These are phyloP conservation scores for Xestia c-nigrum DNA, from an alignment of 2,888 invertebrate genomes.

Conservation along the genomic window DNA sequence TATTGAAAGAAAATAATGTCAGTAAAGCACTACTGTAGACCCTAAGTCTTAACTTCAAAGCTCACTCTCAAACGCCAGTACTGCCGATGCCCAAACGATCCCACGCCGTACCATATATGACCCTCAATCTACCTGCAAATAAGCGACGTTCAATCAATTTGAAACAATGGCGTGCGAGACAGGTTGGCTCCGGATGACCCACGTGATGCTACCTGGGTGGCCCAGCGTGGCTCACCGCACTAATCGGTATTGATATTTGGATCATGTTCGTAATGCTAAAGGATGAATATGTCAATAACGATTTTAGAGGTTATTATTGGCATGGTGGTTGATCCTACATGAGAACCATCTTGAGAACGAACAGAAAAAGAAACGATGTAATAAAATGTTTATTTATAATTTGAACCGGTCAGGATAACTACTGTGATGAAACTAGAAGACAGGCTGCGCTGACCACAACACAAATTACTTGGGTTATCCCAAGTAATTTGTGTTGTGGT, in stretches of 20 bases:
- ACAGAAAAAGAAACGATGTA: neutral
- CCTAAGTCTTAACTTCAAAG: neutral
- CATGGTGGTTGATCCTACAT: neutral
- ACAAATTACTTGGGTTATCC: neutral
- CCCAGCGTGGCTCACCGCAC: conserved; percentile 59
- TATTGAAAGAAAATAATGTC: neutral
- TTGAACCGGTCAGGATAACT: neutral
- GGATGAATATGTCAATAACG: conserved; percentile 64
- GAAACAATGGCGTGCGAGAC: conserved; percentile 64
- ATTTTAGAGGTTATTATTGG: conserved; percentile 34
- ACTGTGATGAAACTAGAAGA: neutral
- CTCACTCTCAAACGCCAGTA: neutral
- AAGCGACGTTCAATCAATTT: conserved; percentile 57
- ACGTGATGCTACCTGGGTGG: conserved; percentile 79
- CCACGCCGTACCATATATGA: conserved; percentile 20
- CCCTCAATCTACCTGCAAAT: conserved; percentile 59
- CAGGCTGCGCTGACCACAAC: neutral
- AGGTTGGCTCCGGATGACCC: conserved; percentile 59
- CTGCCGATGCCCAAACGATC: neutral
- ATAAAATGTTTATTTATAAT: neutral
- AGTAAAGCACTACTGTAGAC: neutral
- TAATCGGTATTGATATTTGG: conserved; percentile 68
- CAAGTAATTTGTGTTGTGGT: too few species aligned
- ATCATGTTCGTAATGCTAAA: conserved; percentile 60
- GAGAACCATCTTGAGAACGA: neutral